Percentiles rank a stretch among this genome's conserved stretches.
phyloP scores from a whole-genome alignment of 2,113 vertebrate genomes.

The Crocuta crocuta region DNA sequence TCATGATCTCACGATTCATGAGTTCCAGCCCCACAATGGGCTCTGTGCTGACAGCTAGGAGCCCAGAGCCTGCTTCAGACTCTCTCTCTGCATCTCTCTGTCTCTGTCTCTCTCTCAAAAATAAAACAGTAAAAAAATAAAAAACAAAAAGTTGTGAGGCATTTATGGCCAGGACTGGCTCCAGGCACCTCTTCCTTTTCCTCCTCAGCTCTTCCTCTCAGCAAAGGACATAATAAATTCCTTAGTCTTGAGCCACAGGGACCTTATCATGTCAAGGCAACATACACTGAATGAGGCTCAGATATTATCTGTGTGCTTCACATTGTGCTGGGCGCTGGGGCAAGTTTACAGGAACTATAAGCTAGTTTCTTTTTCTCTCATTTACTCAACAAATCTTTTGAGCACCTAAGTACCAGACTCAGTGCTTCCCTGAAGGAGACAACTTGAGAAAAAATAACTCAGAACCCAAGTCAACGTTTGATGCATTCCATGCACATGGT shows the following conservation, averaged over 20 bases:
- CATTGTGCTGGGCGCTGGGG: neutral
- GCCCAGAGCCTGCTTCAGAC: no score
- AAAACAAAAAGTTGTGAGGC: neutral
- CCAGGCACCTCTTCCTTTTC: neutral
- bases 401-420: neutral
- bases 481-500: neutral
- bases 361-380: neutral
- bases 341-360: neutral
- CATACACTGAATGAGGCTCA: neutral
- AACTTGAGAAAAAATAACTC: neutral
- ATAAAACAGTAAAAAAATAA: no score
- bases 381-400: neutral
- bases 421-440: neutral
- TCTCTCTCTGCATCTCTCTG: no score
- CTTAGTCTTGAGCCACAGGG: neutral
- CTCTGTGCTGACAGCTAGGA: no score
- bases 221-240: neutral
- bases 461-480: neutral
- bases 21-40: no score
- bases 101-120: no score
- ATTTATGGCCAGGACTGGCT: neutral
- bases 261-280: neutral
- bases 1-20: no score
- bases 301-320: neutral
- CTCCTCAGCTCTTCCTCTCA: neutral